A percentile compares a stretch with the other conserved stretches of the same genome.
These are phyloP conservation scores for Sinohyriopsis cumingii DNA, from an alignment of 2,888 invertebrate species.

Conservation along the genomic window DNA sequence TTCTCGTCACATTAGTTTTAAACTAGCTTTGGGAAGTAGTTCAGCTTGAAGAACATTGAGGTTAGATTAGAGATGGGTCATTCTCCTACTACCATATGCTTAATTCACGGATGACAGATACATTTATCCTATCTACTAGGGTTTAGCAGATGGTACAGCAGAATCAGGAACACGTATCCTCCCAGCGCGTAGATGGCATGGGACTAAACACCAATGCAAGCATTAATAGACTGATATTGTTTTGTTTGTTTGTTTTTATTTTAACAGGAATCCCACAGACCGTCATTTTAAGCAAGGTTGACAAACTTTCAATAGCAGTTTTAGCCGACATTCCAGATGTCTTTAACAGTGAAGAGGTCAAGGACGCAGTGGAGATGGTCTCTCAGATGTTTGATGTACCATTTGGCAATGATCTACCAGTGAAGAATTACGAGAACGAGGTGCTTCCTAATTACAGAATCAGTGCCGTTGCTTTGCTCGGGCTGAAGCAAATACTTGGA, in stretches of 20 bases:
- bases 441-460: constrained; percentile 31
- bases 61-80: too few relatives aligned
- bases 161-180: too few relatives aligned
- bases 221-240: too few relatives aligned
- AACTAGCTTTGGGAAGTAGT: too few relatives aligned
- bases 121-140: too few relatives aligned
- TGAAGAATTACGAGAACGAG: constrained; percentile 42
- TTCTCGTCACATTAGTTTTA: too few relatives aligned
- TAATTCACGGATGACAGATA: too few relatives aligned
- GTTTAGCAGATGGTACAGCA: too few relatives aligned
- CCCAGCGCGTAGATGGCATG: too few relatives aligned
- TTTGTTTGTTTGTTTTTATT: neutral
- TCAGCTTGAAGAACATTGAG: too few relatives aligned
- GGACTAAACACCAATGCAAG: too few relatives aligned
- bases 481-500: constrained; percentile 30
- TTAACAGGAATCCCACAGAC: constrained; percentile 35
- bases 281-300: constrained; percentile 39
- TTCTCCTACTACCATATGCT: too few relatives aligned
- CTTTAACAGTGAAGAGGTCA: constrained; percentile 24
- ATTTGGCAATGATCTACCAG: constrained; percentile 30
- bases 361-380: constrained; percentile 31
- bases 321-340: constrained; percentile 21
- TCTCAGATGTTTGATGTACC: constrained; percentile 35
- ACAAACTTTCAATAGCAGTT: constrained; percentile 23
- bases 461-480: constrained; percentile 28